phyloP scores from a whole-genome alignment of 2,888 invertebrate species.

The Brenthis ino region DNA sequence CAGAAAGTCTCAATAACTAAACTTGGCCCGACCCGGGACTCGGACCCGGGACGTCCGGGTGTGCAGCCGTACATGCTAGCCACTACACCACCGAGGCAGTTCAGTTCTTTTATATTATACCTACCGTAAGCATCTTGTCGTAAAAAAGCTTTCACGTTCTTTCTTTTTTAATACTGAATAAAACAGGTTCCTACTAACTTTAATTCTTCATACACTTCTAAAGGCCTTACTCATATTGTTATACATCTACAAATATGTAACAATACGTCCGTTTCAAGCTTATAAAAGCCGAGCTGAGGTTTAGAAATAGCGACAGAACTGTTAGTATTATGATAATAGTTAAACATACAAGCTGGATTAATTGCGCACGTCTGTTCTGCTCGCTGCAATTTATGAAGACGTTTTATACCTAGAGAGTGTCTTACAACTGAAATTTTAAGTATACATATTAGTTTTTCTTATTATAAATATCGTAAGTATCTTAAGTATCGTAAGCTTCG shows the following conservation, averaged over 20 bases:
- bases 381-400: conserved; percentile 46
- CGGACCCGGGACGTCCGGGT: too few species aligned
- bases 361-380: conserved; percentile 48
- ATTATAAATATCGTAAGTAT: background rate
- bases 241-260: background rate
- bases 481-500: background rate
- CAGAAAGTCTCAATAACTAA: too few species aligned
- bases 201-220: too few species aligned
- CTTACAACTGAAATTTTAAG: conserved; percentile 4
- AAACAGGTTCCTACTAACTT: too few species aligned
- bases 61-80: too few species aligned
- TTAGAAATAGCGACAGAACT: conserved; percentile 29
- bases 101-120: too few species aligned
- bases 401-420: conserved; percentile 18
- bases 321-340: conserved; percentile 51
- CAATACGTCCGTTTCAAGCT: conserved; percentile 4
- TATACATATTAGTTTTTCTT: background rate
- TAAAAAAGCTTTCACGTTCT: too few species aligned
- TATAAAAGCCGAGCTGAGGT: conserved; percentile 12
- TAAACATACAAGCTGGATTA: conserved; percentile 53
- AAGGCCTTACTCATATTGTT: background rate
- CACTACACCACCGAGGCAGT: too few species aligned
- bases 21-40: too few species aligned
- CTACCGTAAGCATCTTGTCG: too few species aligned
- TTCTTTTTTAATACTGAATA: too few species aligned